These are phyloP conservation scores for Amiota mariae DNA, from an alignment of 2,888 invertebrate genomes.

Conservation along the genomic window DNA sequence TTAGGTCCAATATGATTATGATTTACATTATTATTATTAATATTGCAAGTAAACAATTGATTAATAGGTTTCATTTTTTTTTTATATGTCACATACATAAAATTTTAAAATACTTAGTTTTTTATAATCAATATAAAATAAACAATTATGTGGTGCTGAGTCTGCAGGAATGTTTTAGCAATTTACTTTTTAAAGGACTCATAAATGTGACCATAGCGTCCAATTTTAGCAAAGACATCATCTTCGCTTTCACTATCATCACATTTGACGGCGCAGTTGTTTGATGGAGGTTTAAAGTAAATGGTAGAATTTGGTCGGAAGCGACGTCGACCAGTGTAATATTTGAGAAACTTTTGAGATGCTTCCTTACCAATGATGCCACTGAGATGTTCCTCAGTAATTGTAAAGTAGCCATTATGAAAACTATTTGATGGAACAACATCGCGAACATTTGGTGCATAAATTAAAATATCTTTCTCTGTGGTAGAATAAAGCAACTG, in stretches of 20 bases:
- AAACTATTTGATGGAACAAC: slow-evolving; percentile 28
- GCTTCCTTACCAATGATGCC: slow-evolving; percentile 56
- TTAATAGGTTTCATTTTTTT: slow-evolving; percentile 63
- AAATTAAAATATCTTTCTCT: slow-evolving; percentile 55
- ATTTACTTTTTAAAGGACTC: slow-evolving; percentile 31
- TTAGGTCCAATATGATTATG: slow-evolving; percentile 58
- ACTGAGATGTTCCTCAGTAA: slow-evolving; percentile 61
- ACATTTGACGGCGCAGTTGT: slow-evolving; percentile 37
- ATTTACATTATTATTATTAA: slow-evolving; percentile 61
- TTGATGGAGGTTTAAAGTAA: slow-evolving; percentile 61
- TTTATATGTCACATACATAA: too few species aligned
- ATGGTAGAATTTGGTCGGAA: slow-evolving; percentile 61
- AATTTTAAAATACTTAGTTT: too few species aligned
- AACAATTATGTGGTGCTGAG: too few species aligned
- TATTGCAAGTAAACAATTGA: slow-evolving; percentile 67
- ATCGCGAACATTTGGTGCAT: slow-evolving; percentile 47
- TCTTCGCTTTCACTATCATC: slow-evolving; percentile 54
- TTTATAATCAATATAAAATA: too few species aligned
- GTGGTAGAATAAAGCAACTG: background rate
- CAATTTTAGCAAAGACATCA: slow-evolving; percentile 52
- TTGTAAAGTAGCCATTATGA: slow-evolving; percentile 47
- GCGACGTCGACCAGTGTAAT: slow-evolving; percentile 56
- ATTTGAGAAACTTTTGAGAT: slow-evolving; percentile 61
- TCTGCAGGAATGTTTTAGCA: background rate
- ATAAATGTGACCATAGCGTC: slow-evolving; percentile 57